A percentile compares a stretch with the other conserved stretches of the same genome.
Evolutionary conservation across 2,888 invertebrate species (phyloP).

Genomic region (Scaptomyza caliginosa): DNA sequence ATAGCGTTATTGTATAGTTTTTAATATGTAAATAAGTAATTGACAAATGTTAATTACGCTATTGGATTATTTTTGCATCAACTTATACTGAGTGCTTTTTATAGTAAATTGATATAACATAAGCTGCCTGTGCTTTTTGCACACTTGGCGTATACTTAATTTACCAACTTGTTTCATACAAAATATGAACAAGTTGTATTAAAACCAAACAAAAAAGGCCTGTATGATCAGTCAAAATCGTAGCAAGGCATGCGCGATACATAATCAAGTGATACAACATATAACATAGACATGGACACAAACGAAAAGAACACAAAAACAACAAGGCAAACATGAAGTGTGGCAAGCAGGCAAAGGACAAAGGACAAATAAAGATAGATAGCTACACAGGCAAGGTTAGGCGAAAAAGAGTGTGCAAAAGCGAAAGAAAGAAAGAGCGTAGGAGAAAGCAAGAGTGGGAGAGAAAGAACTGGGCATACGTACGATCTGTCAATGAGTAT

Average conservation of each 20-base stretch:
- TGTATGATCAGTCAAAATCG: not conserved
- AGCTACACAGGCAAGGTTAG: no score
- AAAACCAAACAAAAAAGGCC: no score
- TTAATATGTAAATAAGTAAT: no score
- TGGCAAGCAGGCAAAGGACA: conserved; percentile 4
- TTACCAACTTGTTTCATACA: not conserved
- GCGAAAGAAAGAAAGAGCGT: not conserved
- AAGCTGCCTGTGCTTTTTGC: no score
- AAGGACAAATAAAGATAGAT: no score
- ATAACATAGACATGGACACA: not conserved
- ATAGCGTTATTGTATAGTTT: no score
- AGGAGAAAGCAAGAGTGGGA: conserved; percentile 17
- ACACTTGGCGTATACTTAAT: not conserved
- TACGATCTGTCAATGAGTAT: conserved; percentile 85
- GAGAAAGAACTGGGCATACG: conserved; percentile 79
- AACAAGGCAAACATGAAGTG: not conserved
- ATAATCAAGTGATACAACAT: not conserved
- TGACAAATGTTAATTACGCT: no score
- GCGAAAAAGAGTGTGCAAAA: not conserved
- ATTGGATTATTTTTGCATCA: no score
- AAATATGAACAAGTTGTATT: no score
- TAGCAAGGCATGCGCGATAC: not conserved
- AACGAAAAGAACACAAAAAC: conserved; percentile 22
- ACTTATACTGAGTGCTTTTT: no score
- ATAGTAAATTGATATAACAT: no score